Percentiles rank a stretch among this genome's conserved stretches.
These are phyloP conservation scores for Carpatolechia fugitivella DNA, from an alignment of 2,888 invertebrate genomes.

Conservation along the genomic window DNA sequence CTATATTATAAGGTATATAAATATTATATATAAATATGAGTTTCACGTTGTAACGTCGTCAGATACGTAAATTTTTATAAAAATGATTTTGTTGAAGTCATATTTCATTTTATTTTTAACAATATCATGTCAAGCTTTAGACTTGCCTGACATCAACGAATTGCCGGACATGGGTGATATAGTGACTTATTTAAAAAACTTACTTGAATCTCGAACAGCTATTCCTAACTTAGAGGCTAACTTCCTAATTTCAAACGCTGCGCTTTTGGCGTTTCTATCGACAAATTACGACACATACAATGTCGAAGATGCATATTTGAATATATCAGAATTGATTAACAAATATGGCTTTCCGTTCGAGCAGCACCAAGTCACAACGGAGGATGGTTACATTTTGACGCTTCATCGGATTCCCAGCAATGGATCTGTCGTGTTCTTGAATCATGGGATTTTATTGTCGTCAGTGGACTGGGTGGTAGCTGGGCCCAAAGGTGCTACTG, in stretches of 20 bases:
- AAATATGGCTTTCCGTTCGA: constrained; percentile 17
- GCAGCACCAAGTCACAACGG: constrained; percentile 26
- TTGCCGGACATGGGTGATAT: neutral
- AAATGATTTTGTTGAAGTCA: neutral
- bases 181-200: neutral
- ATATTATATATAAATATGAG: too few relatives aligned
- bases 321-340: neutral
- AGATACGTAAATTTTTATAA: neutral
- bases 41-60: too few relatives aligned
- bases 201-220: neutral
- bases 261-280: neutral
- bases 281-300: neutral
- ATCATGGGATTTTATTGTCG: constrained; percentile 86
- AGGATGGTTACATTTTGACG: constrained; percentile 32
- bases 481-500: constrained; percentile 75
- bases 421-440: constrained; percentile 76
- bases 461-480: constrained; percentile 84
- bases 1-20: too few relatives aligned
- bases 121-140: neutral
- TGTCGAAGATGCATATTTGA: constrained; percentile 2
- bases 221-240: neutral
- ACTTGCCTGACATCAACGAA: too few relatives aligned
- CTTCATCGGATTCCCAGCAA: constrained; percentile 25
- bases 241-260: neutral
- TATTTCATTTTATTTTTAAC: neutral